Evolutionary conservation across 2,888 invertebrate species (phyloP), one percentile per base, ranked within the genome.

Genomic region (Cantharis flavilabris): DNA sequence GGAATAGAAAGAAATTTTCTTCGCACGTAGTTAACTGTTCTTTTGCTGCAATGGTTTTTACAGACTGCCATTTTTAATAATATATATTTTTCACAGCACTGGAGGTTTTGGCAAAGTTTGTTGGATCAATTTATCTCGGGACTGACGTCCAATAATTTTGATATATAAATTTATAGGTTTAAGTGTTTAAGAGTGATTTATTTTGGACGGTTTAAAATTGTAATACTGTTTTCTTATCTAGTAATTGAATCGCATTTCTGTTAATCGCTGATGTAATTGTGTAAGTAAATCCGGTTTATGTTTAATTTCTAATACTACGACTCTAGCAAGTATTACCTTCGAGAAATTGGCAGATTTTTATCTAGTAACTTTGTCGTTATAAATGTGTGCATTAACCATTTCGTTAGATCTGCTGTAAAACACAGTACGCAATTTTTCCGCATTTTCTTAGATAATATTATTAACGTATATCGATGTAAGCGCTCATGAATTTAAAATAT

Each of bases 1-100:
- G 85, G 83, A 20, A 86, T 80, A 65, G 82, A 82, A 18, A 85
- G 79, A 65, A 85, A 83, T 85, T 84, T 85, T 75, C 77, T 81
- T 77, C 79, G 76, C 71, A 81, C 76, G 28, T 80, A 76, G 11
- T 81, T 80, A 16, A 83, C 78, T 62, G 83, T 76, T 77, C 82
- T 85, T 70, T 84, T 81, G 74, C 83, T 84, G 79, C 84, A 85
- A 78, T 84, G 84, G 75, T 84, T 85, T 81, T 83, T 85, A 81
- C 83, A 85, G 76, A 86, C 85, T 81, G 85, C 86, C 86, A 87
- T 87, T 70, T 78, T 76, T 77, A 71, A 76, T 72, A 65, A 65
- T 72, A 23, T 62, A 49, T 70, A 18, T 74, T 75, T 33, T 74
- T 79, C 72, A 76, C 75, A 63, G 72, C 70, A 73, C 79, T 69